Evolutionary conservation across 1,140 invertebrate genomes (phyloP).

Genomic region (Hypsibius dujardini): DNA sequence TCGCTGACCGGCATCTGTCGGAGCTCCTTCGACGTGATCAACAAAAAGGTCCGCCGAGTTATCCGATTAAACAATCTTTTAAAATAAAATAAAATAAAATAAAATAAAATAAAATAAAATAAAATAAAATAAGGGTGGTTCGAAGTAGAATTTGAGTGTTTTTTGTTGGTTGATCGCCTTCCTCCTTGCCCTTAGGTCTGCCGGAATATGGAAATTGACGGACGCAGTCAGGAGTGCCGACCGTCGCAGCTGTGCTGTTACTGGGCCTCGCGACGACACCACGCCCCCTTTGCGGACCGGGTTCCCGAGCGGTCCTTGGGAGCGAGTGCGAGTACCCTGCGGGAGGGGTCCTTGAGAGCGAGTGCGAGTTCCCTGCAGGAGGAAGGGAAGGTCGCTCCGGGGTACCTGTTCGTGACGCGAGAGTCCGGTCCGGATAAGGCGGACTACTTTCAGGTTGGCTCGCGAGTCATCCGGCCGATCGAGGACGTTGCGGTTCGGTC

Average conservation of each 20-base stretch:
- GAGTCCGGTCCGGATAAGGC: neutral
- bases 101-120: too few species aligned
- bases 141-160: too few species aligned
- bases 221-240: neutral
- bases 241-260: neutral
- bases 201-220: neutral
- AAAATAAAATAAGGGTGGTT: too few species aligned
- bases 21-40: constrained; percentile 6
- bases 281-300: neutral
- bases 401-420: neutral
- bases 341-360: too few species aligned
- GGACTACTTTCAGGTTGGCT: neutral
- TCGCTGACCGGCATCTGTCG: neutral
- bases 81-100: too few species aligned
- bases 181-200: neutral
- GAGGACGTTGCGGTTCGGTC: too few species aligned
- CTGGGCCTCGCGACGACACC: neutral
- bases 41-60: neutral
- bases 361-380: too few species aligned
- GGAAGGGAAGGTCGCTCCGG: neutral
- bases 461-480: neutral
- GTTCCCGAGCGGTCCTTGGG: neutral
- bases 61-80: too few species aligned
- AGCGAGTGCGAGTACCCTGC: too few species aligned
- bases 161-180: too few species aligned